Evolutionary conservation across 2,888 invertebrate species (phyloP), one percentile per base, ranked within the genome.

Genomic region (Podabrus alpinus): DNA sequence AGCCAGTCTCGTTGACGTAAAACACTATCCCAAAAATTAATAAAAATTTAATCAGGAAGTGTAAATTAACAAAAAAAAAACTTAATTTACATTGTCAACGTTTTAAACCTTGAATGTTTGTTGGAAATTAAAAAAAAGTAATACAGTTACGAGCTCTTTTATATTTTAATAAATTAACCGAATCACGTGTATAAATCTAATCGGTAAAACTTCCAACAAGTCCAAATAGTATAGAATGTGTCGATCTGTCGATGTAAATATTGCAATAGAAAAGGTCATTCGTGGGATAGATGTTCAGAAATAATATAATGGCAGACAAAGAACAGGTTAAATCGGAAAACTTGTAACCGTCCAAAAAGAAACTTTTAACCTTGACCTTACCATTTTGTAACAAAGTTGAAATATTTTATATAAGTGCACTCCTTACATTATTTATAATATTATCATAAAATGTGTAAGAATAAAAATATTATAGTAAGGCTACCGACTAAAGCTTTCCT

Each of bases 281-380:
- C 45, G 45, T 45, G 45, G 45, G 45, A n/a, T 69, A 21, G 19
- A 59, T 60, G 15, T 24, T 61, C 69, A 73, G n/a, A 68, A 17
- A 16, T 15, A 73, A 67, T 59, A 45, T 45, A 45, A 67, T 75
- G 61, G 29, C 69, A 75, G 61, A 62, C 66, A 15, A 69, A 64
- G 66, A 75, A 75, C 75, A 72, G 72, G 75, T 75, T 75, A 59
- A 9, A 62, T 68, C 66, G 72, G 62, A 67, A 72, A 75, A 67
- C 59, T 70, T 59, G 66, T 69, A 69, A 61, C 16, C 69, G 29
- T 69, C 62, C 21, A 19, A 19, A 64, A 64, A 19, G 21, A 16
- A 19, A 16, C 21, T 64, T 13, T n/a, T 64, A 64, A 64, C 62
- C 62, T 64, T 64, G 62, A 64, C 17, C 62, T 64, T 64, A 64